Percentiles rank a stretch among this genome's conserved stretches.
Conservation (phyloP, 2,888 invertebrate species). For the Cataglyphis livida region DNA sequence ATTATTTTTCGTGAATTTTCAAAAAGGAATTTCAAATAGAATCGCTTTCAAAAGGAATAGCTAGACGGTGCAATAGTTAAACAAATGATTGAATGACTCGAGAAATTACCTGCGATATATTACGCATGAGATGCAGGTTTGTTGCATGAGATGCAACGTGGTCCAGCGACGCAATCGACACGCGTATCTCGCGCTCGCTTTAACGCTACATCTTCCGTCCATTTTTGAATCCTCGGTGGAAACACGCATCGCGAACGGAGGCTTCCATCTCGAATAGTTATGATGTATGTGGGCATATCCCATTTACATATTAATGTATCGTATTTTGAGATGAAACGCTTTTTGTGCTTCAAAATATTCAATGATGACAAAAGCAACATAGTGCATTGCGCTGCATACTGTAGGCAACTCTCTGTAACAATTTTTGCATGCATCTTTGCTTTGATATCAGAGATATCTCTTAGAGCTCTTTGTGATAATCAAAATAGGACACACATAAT, state of each 20-base stretch:
- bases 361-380: conserved; percentile 54
- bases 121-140: conserved; percentile 39
- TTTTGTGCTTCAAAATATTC: conserved; percentile 53
- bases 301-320: conserved; percentile 56
- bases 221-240: conserved; percentile 49
- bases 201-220: conserved; percentile 49
- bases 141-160: conserved; percentile 42
- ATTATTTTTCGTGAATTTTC: background rate
- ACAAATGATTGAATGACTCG: conserved; percentile 27
- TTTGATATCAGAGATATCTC: conserved; percentile 26
- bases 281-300: conserved; percentile 50
- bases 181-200: conserved; percentile 50
- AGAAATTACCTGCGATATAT: conserved; percentile 33
- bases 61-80: conserved; percentile 12
- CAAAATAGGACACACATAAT: background rate
- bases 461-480: conserved; percentile 11
- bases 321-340: conserved; percentile 53
- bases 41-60: background rate
- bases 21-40: conserved; percentile 2
- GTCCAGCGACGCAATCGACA: conserved; percentile 39
- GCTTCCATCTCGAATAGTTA: conserved; percentile 50
- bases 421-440: conserved; percentile 42
- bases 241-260: conserved; percentile 49
- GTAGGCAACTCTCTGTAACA: conserved; percentile 16
- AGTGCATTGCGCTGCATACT: conserved; percentile 35